Evolutionary conservation across 2,113 vertebrate genomes (phyloP).

Genomic region (Cygnus buccinator): DNA sequence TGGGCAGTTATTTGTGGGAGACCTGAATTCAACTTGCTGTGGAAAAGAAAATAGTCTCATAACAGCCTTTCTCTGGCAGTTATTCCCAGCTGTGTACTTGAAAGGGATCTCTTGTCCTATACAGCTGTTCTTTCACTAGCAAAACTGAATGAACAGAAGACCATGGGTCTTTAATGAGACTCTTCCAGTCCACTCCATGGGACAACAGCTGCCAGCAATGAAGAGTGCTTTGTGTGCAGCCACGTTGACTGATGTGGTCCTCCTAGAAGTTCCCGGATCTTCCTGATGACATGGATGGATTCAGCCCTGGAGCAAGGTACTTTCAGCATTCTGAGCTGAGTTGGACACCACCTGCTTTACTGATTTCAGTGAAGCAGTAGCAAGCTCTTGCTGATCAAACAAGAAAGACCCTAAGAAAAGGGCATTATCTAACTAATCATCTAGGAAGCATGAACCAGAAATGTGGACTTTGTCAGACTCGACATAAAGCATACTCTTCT

Average conservation of each 20-base stretch:
- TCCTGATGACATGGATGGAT: neutral
- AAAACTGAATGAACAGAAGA: neutral
- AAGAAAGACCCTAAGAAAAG: neutral
- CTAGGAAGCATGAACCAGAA: neutral
- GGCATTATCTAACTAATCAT: neutral
- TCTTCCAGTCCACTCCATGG: neutral
- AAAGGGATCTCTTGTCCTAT: neutral
- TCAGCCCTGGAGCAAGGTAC: neutral
- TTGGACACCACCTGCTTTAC: neutral
- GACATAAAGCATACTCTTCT: constrained; percentile 8
- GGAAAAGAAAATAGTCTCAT: neutral
- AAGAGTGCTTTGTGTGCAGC: neutral
- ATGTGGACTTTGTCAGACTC: neutral
- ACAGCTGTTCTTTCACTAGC: accelerated
- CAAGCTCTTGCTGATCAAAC: neutral
- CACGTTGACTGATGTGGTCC: accelerated
- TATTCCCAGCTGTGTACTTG: neutral
- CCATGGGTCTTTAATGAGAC: neutral
- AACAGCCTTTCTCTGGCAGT: neutral
- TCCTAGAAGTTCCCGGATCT: neutral
- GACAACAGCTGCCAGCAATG: neutral
- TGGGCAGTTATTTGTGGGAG: neutral
- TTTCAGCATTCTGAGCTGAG: neutral
- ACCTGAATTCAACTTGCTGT: neutral
- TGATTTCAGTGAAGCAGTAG: neutral